phyloP scores from a whole-genome alignment of 2,888 invertebrate species.

The Chloroclysta siterata region DNA sequence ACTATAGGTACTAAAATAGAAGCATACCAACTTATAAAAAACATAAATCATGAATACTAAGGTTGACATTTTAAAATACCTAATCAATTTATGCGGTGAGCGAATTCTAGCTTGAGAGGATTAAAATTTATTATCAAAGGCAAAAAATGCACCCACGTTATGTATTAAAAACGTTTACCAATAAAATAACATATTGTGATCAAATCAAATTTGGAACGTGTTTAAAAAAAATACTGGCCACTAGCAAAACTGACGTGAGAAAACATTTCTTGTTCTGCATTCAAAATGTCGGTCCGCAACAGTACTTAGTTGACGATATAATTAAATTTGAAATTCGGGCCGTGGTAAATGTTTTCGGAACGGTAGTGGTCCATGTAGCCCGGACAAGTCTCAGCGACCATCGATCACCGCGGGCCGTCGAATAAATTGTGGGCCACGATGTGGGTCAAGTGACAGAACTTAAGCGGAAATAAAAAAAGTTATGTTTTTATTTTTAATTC shows the following conservation, averaged over 20 bases:
- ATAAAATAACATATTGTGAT: not conserved
- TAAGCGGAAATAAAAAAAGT: conserved; percentile 37
- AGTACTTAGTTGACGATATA: conserved; percentile 43
- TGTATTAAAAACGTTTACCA: not conserved
- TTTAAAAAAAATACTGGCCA: conserved; percentile 7
- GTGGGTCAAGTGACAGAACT: conserved; percentile 41
- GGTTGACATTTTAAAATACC: too few species aligned
- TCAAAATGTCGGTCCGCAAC: conserved; percentile 18
- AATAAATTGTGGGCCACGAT: conserved; percentile 69
- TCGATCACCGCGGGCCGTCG: conserved; percentile 77
- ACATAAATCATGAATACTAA: not conserved
- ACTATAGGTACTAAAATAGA: not conserved
- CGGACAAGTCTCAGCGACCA: conserved; percentile 67
- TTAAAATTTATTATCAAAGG: not conserved
- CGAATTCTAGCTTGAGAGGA: not conserved
- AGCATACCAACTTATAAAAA: not conserved
- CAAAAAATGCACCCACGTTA: not conserved
- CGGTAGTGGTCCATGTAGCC: conserved; percentile 70
- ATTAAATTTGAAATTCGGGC: conserved; percentile 62
- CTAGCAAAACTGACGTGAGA: conserved; percentile 10
- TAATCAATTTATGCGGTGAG: not conserved
- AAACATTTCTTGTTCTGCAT: conserved; percentile 15
- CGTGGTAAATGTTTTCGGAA: conserved; percentile 62
- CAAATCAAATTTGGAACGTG: conserved; percentile 10
- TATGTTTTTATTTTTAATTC: conserved; percentile 20